phyloP scores from a whole-genome alignment of 1,140 invertebrate species.

The Phthorimaea operculella region DNA sequence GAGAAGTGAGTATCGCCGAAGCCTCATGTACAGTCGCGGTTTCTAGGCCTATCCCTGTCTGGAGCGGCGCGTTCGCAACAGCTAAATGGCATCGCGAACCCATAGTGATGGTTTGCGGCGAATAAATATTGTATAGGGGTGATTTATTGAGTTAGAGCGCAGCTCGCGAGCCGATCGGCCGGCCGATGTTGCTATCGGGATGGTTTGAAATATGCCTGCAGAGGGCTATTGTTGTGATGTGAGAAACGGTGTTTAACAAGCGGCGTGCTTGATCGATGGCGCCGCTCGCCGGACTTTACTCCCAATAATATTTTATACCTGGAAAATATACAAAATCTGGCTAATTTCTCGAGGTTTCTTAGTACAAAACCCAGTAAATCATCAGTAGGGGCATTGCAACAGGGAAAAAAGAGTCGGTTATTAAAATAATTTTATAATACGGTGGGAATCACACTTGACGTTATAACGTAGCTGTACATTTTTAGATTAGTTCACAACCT shows the following conservation, averaged over 20 bases:
- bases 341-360: slow-evolving; percentile 30
- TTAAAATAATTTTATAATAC: too few species aligned
- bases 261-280: slow-evolving; percentile 55
- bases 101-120: slow-evolving; percentile 37
- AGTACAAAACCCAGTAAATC: too few species aligned
- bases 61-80: not conserved
- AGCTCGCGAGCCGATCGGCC: slow-evolving; percentile 36
- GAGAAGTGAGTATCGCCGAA: not conserved
- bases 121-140: slow-evolving; percentile 64
- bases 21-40: not conserved
- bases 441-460: too few species aligned
- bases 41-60: slow-evolving; percentile 2
- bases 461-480: too few species aligned
- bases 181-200: slow-evolving; percentile 52
- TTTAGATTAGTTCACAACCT: too few species aligned
- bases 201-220: slow-evolving; percentile 61
- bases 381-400: too few species aligned
- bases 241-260: slow-evolving; percentile 66
- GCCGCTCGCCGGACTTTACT: slow-evolving; percentile 28
- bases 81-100: slow-evolving; percentile 18
- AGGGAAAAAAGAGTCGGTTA: too few species aligned
- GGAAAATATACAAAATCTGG: slow-evolving; percentile 47
- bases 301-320: slow-evolving; percentile 47
- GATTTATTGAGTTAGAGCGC: slow-evolving; percentile 55
- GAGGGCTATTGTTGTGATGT: slow-evolving; percentile 59